phyloP scores from a whole-genome alignment of 1,140 invertebrate genomes.

The Scaptomyza graminum region DNA sequence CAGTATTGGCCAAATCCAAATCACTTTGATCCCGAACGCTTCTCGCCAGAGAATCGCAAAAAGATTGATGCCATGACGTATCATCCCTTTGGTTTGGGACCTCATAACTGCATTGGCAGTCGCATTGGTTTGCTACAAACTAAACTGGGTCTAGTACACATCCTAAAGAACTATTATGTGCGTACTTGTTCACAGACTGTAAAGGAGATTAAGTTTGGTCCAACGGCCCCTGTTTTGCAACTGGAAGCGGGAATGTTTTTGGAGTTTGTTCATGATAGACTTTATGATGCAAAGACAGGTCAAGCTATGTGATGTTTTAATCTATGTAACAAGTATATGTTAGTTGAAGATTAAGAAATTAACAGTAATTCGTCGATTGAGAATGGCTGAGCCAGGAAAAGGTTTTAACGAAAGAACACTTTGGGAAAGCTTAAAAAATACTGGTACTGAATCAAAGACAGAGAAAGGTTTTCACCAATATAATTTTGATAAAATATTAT shows the following conservation, averaged over 20 bases:
- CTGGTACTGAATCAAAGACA: no score
- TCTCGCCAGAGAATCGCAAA: slow-evolving; percentile 84
- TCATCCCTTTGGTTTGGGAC: slow-evolving; percentile 91
- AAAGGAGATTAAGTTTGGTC: slow-evolving; percentile 60
- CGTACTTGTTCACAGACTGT: slow-evolving; percentile 44
- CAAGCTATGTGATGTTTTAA: not conserved
- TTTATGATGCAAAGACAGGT: slow-evolving; percentile 48
- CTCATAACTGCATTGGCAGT: no score
- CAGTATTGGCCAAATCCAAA: slow-evolving; percentile 88
- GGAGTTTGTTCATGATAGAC: slow-evolving; percentile 66
- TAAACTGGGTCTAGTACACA: slow-evolving; percentile 72
- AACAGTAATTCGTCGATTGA: no score
- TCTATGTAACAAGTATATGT: no score
- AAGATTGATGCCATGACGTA: slow-evolving; percentile 85
- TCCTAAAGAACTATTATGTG: slow-evolving; percentile 71
- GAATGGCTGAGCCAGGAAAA: no score
- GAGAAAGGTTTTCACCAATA: no score
- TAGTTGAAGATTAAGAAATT: not conserved
- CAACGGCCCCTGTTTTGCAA: slow-evolving; percentile 64
- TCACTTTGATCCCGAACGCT: slow-evolving; percentile 88
- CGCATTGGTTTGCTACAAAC: slow-evolving; percentile 84
- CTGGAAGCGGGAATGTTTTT: slow-evolving; percentile 49
- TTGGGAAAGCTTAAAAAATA: no score
- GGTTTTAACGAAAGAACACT: no score
- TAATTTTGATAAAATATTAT: no score